Percentiles rank a stretch among this genome's conserved stretches.
These are phyloP conservation scores for Lasioglossum malachurum DNA, from an alignment of 2,888 invertebrate genomes.

Conservation along the genomic window DNA sequence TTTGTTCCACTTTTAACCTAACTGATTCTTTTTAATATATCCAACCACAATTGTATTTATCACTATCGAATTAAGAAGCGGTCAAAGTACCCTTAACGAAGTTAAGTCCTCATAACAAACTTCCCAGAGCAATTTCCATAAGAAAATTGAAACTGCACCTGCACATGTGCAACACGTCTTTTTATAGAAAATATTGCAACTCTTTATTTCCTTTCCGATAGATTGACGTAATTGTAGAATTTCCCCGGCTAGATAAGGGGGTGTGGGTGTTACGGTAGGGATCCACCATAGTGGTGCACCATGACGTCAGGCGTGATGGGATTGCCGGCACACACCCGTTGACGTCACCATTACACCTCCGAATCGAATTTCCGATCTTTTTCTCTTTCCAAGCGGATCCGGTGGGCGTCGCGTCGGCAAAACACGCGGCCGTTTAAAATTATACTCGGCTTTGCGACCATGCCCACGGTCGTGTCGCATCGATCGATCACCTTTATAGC, in stretches of 20 bases:
- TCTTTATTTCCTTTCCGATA: not conserved
- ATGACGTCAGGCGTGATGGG: not conserved
- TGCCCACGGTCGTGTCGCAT: not conserved
- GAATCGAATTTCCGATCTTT: not conserved
- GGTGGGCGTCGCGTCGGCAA: not conserved
- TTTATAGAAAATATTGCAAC: not conserved
- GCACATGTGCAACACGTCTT: not conserved
- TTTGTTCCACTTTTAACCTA: no score
- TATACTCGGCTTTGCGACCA: constrained; percentile 6
- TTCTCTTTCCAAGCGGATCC: not conserved
- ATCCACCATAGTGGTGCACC: not conserved
- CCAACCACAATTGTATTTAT: not conserved
- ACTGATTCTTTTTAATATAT: not conserved
- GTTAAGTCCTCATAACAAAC: not conserved
- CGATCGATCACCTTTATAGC: not conserved
- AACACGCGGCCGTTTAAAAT: not conserved
- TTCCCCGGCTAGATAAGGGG: not conserved
- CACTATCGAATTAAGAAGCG: not conserved
- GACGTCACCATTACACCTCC: not conserved
- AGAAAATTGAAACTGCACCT: not conserved
- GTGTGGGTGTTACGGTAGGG: not conserved
- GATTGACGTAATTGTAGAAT: not conserved
- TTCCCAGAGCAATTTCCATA: not conserved
- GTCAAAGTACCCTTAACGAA: not conserved
- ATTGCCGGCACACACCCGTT: not conserved